Percentiles rank a stretch among this genome's conserved stretches.
These are phyloP conservation scores for Lacerta bilineata DNA, from an alignment of 2,797 vertebrate species.

Conservation along the genomic window DNA sequence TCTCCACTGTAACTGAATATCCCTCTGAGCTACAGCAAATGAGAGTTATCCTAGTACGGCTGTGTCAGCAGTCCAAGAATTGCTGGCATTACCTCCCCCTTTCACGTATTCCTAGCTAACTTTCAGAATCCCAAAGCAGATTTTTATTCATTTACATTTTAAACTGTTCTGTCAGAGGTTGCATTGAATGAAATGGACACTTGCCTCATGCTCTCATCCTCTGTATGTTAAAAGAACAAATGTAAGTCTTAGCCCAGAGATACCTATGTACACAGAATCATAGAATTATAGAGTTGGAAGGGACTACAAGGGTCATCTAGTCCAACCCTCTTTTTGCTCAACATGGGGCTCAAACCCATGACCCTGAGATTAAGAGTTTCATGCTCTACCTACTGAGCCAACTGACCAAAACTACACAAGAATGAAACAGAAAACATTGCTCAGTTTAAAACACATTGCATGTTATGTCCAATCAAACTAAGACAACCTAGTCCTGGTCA, in stretches of 20 bases:
- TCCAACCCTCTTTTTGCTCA: too few relatives aligned
- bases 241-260: neutral
- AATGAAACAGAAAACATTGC: neutral
- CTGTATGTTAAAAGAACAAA: neutral
- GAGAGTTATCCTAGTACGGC: constrained; percentile 80
- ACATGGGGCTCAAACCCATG: too few relatives aligned
- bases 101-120: constrained; percentile 36
- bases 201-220: neutral
- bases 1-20: constrained; percentile 87
- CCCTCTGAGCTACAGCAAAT: constrained; percentile 73
- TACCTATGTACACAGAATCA: neutral
- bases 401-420: neutral
- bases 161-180: constrained; percentile 38
- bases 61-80: constrained; percentile 87
- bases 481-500: neutral
- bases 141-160: constrained; percentile 58
- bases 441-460: neutral
- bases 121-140: constrained; percentile 47
- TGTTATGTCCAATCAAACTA: neutral
- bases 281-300: too few relatives aligned
- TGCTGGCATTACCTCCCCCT: constrained; percentile 57
- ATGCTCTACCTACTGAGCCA: too few relatives aligned
- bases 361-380: too few relatives aligned
- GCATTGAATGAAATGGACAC: neutral
- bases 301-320: too few relatives aligned